A percentile compares a stretch with the other conserved stretches of the same genome.
Evolutionary conservation across 2,888 invertebrate species (phyloP).

Genomic region (Rhagium mordax): DNA sequence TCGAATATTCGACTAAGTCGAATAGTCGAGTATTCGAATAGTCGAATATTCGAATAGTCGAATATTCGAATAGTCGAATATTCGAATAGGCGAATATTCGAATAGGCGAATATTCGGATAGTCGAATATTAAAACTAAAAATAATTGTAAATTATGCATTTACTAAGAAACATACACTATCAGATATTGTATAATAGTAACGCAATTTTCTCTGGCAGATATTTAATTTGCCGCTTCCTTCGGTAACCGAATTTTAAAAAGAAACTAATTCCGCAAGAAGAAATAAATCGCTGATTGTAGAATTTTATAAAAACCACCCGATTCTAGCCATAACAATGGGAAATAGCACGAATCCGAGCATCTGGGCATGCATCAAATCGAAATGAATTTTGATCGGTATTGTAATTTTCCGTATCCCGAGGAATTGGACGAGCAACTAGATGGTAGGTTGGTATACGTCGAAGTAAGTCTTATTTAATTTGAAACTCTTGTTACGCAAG

Average conservation of each 20-base stretch:
- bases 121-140: no score
- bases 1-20: no score
- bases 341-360: conserved; percentile 2
- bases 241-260: background rate
- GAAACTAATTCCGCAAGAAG: background rate
- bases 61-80: no score
- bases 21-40: no score
- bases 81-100: no score
- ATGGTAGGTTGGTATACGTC: background rate
- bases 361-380: conserved; percentile 20
- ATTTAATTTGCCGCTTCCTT: background rate
- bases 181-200: no score
- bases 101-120: no score
- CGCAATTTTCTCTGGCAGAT: no score
- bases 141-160: no score
- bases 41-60: no score
- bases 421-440: background rate
- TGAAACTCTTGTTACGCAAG: background rate
- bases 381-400: conserved; percentile 6
- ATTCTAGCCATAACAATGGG: background rate
- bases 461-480: background rate
- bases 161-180: no score
- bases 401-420: background rate
- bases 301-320: background rate
- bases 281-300: background rate